These are phyloP conservation scores for Scaptodrosophila latifasciaeformis DNA, from an alignment of 2,888 invertebrate species.

Conservation along the genomic window DNA sequence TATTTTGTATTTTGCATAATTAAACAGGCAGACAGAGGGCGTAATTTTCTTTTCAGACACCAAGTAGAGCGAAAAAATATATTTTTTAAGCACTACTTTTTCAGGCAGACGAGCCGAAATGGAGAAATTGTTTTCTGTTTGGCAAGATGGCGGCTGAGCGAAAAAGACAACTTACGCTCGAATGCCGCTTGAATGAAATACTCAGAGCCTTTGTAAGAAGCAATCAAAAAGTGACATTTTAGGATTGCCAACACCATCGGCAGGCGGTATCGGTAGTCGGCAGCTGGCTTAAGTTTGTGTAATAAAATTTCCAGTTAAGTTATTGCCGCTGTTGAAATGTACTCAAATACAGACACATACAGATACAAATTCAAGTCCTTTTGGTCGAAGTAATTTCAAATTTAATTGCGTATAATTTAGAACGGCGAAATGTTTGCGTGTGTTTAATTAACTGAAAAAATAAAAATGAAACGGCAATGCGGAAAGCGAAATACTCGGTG, in stretches of 20 bases:
- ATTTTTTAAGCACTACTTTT: no score
- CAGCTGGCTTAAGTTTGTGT: conserved; percentile 25
- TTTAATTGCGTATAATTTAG: conserved; percentile 68
- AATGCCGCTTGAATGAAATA: no score
- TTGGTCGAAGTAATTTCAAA: conserved; percentile 59
- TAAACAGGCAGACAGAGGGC: conserved; percentile 44
- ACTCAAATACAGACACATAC: neutral
- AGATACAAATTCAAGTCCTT: conserved; percentile 30
- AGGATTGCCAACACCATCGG: no score
- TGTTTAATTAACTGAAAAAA: conserved; percentile 67
- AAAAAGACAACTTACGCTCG: conserved; percentile 34
- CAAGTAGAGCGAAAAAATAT: no score
- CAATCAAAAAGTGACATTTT: conserved; percentile 65
- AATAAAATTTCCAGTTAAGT: conserved; percentile 64
- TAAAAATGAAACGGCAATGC: conserved; percentile 38
- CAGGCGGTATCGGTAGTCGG: conserved; percentile 7
- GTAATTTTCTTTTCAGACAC: conserved; percentile 27
- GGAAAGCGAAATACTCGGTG: conserved; percentile 1
- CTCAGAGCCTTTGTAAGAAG: conserved; percentile 4
- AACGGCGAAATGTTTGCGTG: conserved; percentile 63
- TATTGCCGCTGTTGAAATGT: conserved; percentile 40
- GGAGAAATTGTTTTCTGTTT: no score
- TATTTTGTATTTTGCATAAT: conserved; percentile 49
- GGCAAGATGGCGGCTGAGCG: neutral
- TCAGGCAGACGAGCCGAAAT: no score